Evolutionary conservation across 2,888 invertebrate genomes (phyloP), one percentile per base, ranked within the genome.

Genomic region (Agrotis segetum): DNA sequence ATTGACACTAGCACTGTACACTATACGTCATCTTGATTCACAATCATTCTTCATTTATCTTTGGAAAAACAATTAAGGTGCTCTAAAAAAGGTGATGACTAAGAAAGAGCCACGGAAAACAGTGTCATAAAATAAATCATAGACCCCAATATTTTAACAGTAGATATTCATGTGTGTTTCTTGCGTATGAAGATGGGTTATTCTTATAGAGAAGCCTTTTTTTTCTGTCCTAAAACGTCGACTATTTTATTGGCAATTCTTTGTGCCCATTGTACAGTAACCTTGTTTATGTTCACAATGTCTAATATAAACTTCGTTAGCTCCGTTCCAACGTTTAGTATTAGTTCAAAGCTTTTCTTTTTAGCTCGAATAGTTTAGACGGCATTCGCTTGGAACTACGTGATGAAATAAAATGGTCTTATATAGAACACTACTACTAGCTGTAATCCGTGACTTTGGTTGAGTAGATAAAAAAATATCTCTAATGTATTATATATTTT

Each of bases 301-400:
- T 61, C 67, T 75, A 75, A 74, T 65, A 62, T 67, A 69, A 70
- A 61, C 60, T 79, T 67, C 55, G 46, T 68, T 79, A 79, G 63
- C 34, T 62, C 44, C 40, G 17, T 58, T 62, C 21, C 50, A 65
- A 47, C 47, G 58, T 52, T 65, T 65, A 66, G 50, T 50, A 50
- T 52, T 67, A 67, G 49, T 24, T 19, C 29, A 44, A 21, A 17
- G 49, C n/a, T 59, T 61, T 73, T 69, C 17, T 50, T 74, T 67
- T n/a, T 21, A 52, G 17, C 14, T 9, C 19, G 16, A 24, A 62
- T 46, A 46, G 56, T 50, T 58, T 34, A 52, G 16, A 44, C 34
- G 21, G 44, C 14, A 14, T 40, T 24, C 24, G 60, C 50, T 47
- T 21, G 16, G 1, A 21, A 19, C 47, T 47, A 47, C 56, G 63